Base-by-base conservation (phyloP, 2,113 vertebrate genomes). In the Cairina moschata region DNA sequence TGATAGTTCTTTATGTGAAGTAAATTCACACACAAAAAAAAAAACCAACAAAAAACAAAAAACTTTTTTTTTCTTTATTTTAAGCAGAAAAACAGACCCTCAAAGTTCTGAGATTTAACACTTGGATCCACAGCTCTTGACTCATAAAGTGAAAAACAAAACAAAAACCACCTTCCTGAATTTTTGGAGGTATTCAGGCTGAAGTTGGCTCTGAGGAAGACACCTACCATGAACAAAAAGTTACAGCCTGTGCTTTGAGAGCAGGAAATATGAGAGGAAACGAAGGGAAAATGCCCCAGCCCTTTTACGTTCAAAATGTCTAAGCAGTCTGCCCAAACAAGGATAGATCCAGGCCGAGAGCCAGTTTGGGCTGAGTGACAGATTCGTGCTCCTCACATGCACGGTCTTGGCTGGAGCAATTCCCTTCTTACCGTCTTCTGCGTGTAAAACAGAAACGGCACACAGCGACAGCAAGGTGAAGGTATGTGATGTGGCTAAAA, bases 381-480 rank as follows among this genome's bases (percentile, higher is more conserved):
- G 75, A 91, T 87, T 92, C 58, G 34, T 63, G 71, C 67, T 91
- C 58, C 84, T 73, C 85, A 29, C 23, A 67, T 17, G 71, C 22
- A 69, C 54, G 87, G 4, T 65, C 76, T 55, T 32, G 54, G 74
- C 67, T 93, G 87, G 16, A 83, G 82, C 72, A 83, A 74, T 95
- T 89, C 81, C 54, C 11, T 73, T 95, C 86, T 85, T 91, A 72
- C 34, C 9, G 1, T 66, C 38, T 69, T 52, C 40, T 48, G 74
- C 55, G 58, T 83, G 71, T 90, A 83, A 94, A 80, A 31, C 58
- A 91, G 93, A 95, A 89, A 85, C 74, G 38, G 90, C 48, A 40
- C 87, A 14, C 5, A 73, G 15, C 75, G 83, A 79, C 73, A 88
- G 32, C 59, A 48, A 91, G 46, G 77, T 86, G 25, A 67, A 85